Conservation (phyloP, 2,113 vertebrate species). For the Bucco capensis region DNA sequence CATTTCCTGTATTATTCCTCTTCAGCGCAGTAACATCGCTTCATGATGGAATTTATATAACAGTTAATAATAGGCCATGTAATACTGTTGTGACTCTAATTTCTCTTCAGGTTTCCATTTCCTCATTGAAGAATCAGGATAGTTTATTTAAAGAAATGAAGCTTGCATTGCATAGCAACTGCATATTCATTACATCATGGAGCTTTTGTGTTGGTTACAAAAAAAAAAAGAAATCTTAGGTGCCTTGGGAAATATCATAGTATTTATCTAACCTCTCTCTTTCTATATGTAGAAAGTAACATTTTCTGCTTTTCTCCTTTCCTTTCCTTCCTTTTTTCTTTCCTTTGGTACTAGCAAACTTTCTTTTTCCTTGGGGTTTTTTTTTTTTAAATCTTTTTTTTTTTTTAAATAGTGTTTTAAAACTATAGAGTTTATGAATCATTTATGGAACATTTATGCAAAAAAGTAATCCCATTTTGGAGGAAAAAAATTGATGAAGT, state of each 20-base stretch:
- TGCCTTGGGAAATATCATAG: not conserved
- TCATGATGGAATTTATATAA: slow-evolving; percentile 1
- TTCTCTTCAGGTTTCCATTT: not conserved
- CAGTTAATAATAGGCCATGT: not conserved
- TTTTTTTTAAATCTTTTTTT: not conserved
- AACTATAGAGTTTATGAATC: not conserved
- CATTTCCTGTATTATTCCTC: not conserved
- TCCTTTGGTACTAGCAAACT: no score
- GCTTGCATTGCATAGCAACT: not conserved
- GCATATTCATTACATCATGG: not conserved
- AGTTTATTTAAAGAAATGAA: not conserved
- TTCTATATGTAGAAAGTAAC: not conserved
- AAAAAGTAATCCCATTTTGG: not conserved
- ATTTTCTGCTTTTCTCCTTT: no score
- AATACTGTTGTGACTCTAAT: not conserved
- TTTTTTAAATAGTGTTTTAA: not conserved
- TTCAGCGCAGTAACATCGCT: not conserved
- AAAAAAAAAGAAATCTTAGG: not conserved
- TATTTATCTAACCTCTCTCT: not conserved
- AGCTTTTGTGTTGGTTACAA: not conserved
- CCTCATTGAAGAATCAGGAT: not conserved
- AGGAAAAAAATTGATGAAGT: not conserved
- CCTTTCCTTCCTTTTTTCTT: no score
- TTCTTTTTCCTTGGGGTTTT: not conserved
- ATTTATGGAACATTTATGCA: not conserved